These are phyloP conservation scores for Odontocerum albicorne DNA, from an alignment of 2,888 invertebrate genomes.

Conservation along the genomic window DNA sequence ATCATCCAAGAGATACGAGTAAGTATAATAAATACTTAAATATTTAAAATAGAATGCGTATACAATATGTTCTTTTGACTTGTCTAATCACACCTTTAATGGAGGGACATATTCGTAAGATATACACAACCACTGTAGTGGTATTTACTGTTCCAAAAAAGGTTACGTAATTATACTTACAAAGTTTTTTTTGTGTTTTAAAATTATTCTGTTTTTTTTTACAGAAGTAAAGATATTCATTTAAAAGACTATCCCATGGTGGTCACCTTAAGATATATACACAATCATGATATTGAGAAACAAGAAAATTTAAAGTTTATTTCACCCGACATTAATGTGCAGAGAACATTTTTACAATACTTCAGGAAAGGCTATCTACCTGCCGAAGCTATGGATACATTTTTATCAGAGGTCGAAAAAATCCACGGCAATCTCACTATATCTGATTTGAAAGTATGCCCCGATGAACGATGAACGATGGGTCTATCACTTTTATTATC, in stretches of 20 bases:
- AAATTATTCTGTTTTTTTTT: neutral
- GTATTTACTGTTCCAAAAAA: too few species aligned
- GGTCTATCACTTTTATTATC: conserved; percentile 15
- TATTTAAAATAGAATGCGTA: too few species aligned
- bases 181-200: too few species aligned
- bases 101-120: too few species aligned
- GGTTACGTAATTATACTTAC: too few species aligned
- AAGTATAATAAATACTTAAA: conserved; percentile 1
- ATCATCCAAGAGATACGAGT: conserved; percentile 5
- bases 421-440: too few species aligned
- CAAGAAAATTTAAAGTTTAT: conserved; percentile 2
- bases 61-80: too few species aligned
- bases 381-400: conserved; percentile 10
- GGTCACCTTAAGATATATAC: conserved; percentile 7
- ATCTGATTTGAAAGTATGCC: conserved; percentile 5
- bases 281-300: conserved; percentile 4
- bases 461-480: conserved; percentile 17
- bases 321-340: conserved; percentile 6
- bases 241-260: conserved; percentile 12
- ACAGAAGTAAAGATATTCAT: conserved; percentile 14
- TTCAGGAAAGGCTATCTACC: conserved; percentile 8
- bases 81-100: too few species aligned
- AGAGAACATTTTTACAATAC: conserved; percentile 6
- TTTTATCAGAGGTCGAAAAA: conserved; percentile 13
- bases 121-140: too few species aligned